Base-by-base conservation (phyloP, 2,888 invertebrate genomes). In the Lasioglossum figueresi region DNA sequence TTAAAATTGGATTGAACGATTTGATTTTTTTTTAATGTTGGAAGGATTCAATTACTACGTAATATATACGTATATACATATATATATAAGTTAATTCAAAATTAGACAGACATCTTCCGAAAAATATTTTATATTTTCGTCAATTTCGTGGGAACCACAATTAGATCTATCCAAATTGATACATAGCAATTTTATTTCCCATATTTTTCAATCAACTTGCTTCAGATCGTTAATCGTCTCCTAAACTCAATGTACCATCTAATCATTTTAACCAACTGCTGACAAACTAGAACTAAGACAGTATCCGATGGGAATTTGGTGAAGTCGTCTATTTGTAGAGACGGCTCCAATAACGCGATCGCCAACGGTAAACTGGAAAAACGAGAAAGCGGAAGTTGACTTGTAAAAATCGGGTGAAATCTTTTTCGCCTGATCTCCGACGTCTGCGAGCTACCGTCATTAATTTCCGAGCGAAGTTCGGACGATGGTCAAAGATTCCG, bases 361-460 rank as follows among this genome's bases (percentile, higher is more conserved):
- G 4, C n/a, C n/a, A 8, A n/a, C 10, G 10, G 23, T n/a, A 10
- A 19, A 52, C 52, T 52, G 52, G n/a, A n/a, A n/a, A n/a, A n/a
- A 56, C n/a, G 56, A 56, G n/a, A 4, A n/a, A 12, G n/a, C 56
- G 56, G n/a, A n/a, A n/a, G 56, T 56, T 56, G 56, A 56, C 56
- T 56, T 56, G 56, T 56, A 56, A 56, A n/a, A 56, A 56, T 56
- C n/a, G 56, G 12, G 56, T n/a, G n/a, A 56, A n/a, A 56, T 56
- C n/a, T 56, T 56, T 56, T 27, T 4, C 1, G n/a, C n/a, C 56
- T 4, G 56, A n/a, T n/a, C n/a, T n/a, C 8, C 10, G n/a, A 56
- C n/a, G 56, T 56, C 56, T n/a, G 56, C 56, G 56, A n/a, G n/a
- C 56, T 12, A 56, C n/a, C 56, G 56, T 56, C 56, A 56, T 56